phyloP scores from a whole-genome alignment of 2,113 vertebrate species.

The Tachysurus fulvidraco region DNA sequence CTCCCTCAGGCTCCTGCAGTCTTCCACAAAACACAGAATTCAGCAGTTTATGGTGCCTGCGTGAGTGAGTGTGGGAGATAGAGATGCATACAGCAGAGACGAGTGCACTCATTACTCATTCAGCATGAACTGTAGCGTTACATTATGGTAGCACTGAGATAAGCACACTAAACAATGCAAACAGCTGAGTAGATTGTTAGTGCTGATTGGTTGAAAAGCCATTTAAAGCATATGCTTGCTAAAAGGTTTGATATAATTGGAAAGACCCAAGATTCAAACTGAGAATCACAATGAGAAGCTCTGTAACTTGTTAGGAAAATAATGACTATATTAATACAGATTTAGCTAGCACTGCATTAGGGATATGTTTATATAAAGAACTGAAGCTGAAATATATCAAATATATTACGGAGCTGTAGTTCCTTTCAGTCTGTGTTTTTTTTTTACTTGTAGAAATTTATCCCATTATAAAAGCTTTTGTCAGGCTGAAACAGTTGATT shows the following conservation, averaged over 20 bases:
- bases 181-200: background rate
- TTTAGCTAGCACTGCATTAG: background rate
- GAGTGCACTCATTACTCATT: constrained; percentile 23
- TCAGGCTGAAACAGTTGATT: background rate
- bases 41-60: constrained; percentile 51
- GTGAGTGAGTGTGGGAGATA: constrained; percentile 32
- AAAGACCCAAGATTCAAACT: background rate
- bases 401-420: background rate
- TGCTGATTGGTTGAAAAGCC: background rate
- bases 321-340: background rate
- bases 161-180: constrained; percentile 17
- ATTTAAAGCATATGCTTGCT: background rate
- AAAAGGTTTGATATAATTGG: background rate
- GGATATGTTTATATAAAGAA: background rate
- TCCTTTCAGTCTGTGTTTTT: background rate
- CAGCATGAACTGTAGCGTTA: constrained; percentile 16
- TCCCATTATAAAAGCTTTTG: background rate
- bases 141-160: constrained; percentile 5
- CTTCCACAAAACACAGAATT: constrained; percentile 56
- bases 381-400: background rate
- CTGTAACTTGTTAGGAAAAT: background rate
- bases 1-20: constrained; percentile 53
- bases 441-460: background rate
- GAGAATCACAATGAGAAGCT: background rate
- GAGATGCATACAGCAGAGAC: constrained; percentile 40